A percentile compares a stretch with the other conserved stretches of the same genome.
Evolutionary conservation across 2,888 invertebrate genomes (phyloP).

Genomic region (Lasioglossum lativentre): DNA sequence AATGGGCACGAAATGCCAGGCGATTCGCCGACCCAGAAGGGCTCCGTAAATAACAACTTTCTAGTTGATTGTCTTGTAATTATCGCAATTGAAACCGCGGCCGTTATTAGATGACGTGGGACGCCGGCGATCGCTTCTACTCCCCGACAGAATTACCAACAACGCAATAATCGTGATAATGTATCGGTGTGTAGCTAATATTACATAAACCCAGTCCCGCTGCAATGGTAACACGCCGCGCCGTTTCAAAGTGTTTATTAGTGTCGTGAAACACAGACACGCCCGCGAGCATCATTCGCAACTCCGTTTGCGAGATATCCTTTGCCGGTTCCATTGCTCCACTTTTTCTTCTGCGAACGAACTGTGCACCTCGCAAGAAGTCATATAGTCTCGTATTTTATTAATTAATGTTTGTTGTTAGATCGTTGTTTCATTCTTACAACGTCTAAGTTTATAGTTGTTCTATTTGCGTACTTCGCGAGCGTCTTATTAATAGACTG

Average conservation of each 20-base stretch:
- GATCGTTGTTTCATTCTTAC: too few species aligned
- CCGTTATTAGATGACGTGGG: slow-evolving; percentile 34
- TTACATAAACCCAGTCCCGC: slow-evolving; percentile 17
- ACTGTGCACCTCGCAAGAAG: background rate
- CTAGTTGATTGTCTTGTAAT: slow-evolving; percentile 39
- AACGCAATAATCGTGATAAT: slow-evolving; percentile 34
- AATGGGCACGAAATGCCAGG: background rate
- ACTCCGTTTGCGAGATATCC: background rate
- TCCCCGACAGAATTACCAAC: slow-evolving; percentile 23
- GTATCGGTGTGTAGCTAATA: slow-evolving; percentile 5
- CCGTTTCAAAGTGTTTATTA: slow-evolving; percentile 20
- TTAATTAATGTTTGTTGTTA: too few species aligned
- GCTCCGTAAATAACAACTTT: slow-evolving; percentile 36
- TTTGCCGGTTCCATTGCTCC: background rate
- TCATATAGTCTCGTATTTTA: background rate
- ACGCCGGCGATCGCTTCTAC: slow-evolving; percentile 22
- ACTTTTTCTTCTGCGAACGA: background rate
- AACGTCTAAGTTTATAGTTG: too few species aligned
- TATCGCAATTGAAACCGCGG: slow-evolving; percentile 15
- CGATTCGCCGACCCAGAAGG: background rate
- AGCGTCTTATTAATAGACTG: too few species aligned
- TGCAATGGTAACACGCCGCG: slow-evolving; percentile 4
- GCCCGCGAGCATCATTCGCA: background rate
- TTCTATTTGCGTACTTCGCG: too few species aligned
- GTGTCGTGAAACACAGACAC: slow-evolving; percentile 12